Evolutionary conservation across 92 coral and sea anemone species (phyloP).

Genomic region (Umimayanthus chanpuru): DNA sequence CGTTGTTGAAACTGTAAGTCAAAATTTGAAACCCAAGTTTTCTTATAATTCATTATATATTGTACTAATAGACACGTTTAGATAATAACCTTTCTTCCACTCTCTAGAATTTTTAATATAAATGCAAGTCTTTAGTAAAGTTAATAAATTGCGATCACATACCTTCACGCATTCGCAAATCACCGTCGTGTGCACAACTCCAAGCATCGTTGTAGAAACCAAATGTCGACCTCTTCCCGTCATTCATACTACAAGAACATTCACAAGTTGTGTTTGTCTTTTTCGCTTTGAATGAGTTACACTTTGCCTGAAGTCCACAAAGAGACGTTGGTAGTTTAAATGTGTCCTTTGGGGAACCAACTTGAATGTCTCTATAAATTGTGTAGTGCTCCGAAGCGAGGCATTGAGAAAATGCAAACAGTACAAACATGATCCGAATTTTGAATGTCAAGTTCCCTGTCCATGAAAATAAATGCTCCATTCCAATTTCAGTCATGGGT

Average conservation of each 20-base stretch:
- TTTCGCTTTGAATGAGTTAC: background rate
- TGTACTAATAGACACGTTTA: too few species aligned
- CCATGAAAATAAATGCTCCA: background rate
- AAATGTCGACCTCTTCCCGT: constrained; percentile 5
- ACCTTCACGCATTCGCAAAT: background rate
- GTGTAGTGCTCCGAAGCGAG: background rate
- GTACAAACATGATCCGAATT: background rate
- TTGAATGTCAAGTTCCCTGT: background rate
- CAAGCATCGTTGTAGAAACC: background rate
- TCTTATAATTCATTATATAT: too few species aligned
- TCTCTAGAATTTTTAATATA: too few species aligned
- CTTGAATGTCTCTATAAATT: background rate
- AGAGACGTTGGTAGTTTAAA: background rate
- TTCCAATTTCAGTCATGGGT: background rate
- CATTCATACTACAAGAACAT: constrained; percentile 8
- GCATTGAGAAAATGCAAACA: background rate
- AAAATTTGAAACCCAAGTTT: too few species aligned
- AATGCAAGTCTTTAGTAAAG: too few species aligned
- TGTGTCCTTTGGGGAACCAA: background rate
- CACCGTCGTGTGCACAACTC: background rate
- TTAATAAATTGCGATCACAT: background rate
- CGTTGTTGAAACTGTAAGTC: too few species aligned
- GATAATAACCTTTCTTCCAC: too few species aligned
- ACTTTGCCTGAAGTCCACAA: constrained; percentile 1
- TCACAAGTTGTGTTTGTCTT: background rate